These are phyloP conservation scores for Leucophenga montana DNA, from an alignment of 2,888 invertebrate species.

Conservation along the genomic window DNA sequence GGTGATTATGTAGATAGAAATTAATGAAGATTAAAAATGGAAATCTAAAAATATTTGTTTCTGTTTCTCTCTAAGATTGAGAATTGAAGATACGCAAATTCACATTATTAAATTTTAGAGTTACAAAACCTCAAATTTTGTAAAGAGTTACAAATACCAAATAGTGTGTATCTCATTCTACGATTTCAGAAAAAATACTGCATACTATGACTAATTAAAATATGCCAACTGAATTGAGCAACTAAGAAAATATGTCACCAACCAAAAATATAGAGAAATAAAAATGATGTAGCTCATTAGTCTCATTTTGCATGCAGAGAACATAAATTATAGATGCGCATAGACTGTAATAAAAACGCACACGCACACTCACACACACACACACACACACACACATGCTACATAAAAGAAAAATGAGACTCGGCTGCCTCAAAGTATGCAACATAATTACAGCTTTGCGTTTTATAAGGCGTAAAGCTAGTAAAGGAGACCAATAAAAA, in stretches of 20 bases:
- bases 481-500: not conserved
- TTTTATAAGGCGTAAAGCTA: constrained; percentile 25
- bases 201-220: not conserved
- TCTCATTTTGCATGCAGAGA: constrained; percentile 1
- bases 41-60: too few relatives aligned
- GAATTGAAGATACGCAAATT: too few relatives aligned
- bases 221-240: not conserved
- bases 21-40: too few relatives aligned
- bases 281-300: constrained; percentile 15
- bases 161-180: not conserved
- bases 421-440: constrained; percentile 18
- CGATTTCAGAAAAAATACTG: not conserved
- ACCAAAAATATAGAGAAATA: too few relatives aligned
- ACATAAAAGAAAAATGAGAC: constrained; percentile 11
- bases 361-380: not conserved
- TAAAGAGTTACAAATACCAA: not conserved
- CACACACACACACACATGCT: not conserved
- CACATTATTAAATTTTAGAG: too few relatives aligned
- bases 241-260: not conserved
- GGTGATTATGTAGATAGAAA: too few relatives aligned
- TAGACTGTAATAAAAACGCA: not conserved
- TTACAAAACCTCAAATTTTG: too few relatives aligned
- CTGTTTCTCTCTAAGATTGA: too few relatives aligned
- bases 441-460: constrained; percentile 22
- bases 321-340: constrained; percentile 18